Percentiles rank a stretch among this genome's conserved stretches.
Conservation (phyloP, 64 coral and sea anemone species). For the Porites lutea region DNA sequence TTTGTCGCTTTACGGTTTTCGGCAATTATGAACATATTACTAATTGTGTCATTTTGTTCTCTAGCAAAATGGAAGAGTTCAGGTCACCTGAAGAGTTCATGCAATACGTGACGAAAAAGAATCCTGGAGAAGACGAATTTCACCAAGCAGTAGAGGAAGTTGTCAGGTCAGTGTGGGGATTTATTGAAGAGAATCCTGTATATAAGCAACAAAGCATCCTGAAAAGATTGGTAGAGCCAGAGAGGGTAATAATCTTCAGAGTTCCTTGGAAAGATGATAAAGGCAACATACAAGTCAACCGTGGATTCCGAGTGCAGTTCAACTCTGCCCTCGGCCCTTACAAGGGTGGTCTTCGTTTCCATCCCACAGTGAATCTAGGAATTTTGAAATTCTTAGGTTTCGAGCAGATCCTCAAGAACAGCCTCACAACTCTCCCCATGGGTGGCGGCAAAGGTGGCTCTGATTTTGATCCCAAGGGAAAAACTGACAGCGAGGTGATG, state of each 20-base stretch:
- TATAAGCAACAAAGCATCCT: constrained; percentile 31
- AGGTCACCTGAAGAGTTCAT: constrained; percentile 52
- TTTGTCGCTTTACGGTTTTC: too few species aligned
- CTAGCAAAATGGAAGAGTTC: constrained; percentile 15
- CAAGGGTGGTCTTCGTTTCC: constrained; percentile 85
- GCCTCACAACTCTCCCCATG: constrained; percentile 90
- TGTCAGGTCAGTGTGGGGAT: constrained; percentile 42
- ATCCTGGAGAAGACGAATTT: constrained; percentile 67
- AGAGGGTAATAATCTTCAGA: constrained; percentile 76
- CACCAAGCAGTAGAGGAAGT: constrained; percentile 80
- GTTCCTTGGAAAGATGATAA: constrained; percentile 80
- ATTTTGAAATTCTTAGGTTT: constrained; percentile 83
- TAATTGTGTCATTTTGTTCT: neutral
- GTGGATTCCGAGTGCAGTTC: constrained; percentile 70
- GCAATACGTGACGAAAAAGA: constrained; percentile 33
- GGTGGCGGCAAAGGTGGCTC: constrained; percentile 92
- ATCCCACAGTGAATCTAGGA: constrained; percentile 72
- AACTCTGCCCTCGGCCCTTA: constrained; percentile 74
- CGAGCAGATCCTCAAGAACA: constrained; percentile 90
- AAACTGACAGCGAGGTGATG: constrained; percentile 95
- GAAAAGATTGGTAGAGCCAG: constrained; percentile 71
- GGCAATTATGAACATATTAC: too few species aligned
- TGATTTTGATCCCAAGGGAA: constrained; percentile 93
- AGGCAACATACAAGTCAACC: constrained; percentile 56
- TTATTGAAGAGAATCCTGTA: constrained; percentile 45